These are phyloP conservation scores for Perithous albicinctus DNA, from an alignment of 2,888 invertebrate species.

Conservation along the genomic window DNA sequence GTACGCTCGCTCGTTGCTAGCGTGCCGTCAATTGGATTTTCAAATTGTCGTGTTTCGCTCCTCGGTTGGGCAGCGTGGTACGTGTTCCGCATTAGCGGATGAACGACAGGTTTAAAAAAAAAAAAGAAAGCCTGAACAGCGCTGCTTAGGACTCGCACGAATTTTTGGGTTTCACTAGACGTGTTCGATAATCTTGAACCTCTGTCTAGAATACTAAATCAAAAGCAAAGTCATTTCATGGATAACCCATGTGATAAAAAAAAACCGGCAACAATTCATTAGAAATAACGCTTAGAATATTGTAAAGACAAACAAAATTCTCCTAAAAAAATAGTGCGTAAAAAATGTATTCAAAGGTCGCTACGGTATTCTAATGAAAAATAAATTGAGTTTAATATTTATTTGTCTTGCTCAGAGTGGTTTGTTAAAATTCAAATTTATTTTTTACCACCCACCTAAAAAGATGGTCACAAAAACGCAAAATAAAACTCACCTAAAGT, in stretches of 20 bases:
- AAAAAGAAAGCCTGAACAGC: conserved; percentile 28
- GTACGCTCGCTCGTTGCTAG: conserved; percentile 7
- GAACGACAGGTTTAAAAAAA: conserved; percentile 30
- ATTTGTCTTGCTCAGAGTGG: too few species aligned
- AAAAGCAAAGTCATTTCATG: neutral
- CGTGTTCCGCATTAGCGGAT: conserved; percentile 62
- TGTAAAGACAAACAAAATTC: too few species aligned
- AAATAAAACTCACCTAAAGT: too few species aligned
- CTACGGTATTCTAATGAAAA: too few species aligned
- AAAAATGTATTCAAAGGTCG: too few species aligned
- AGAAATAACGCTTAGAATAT: too few species aligned
- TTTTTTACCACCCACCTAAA: too few species aligned
- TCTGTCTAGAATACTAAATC: conserved; percentile 25
- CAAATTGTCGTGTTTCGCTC: conserved; percentile 57
- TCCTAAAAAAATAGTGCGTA: too few species aligned
- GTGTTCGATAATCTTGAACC: conserved; percentile 6
- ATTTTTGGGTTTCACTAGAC: neutral
- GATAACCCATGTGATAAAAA: neutral
- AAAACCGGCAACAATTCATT: neutral
- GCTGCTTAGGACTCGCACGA: conserved; percentile 31
- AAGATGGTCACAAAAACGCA: too few species aligned
- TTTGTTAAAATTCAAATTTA: too few species aligned
- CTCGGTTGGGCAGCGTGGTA: conserved; percentile 28
- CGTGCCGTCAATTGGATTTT: conserved; percentile 64
- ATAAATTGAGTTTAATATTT: too few species aligned